Evolutionary conservation across 2,113 vertebrate species (phyloP), one percentile per base, ranked within the genome.

Genomic region (Anser cygnoides): DNA sequence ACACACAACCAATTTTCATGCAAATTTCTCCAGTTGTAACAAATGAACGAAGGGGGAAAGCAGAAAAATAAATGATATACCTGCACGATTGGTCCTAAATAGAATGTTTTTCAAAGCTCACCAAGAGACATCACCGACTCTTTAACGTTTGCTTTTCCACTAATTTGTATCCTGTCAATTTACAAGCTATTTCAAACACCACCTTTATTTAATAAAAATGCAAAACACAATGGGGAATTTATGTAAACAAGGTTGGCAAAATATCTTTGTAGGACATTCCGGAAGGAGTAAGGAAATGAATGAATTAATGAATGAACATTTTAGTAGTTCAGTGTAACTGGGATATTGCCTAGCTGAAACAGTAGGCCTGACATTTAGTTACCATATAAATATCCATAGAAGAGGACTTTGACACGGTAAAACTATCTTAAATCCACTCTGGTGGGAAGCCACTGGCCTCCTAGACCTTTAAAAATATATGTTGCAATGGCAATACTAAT

Each of bases 91-190:
- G 81, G 10, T 89, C 92, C 84, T 83, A 93, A 97, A 95, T 52
- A 76, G 78, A 96, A 95, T 57, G 74, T 66, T 91, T 94, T 87
- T 92, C 93, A 96, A 91, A 92, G 71, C 87, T 94, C 61, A 96
- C 67, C 81, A 85, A 91, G 58, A 95, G 66, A 85, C 84, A 96
- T 83, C 89, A 89, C 63, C 5, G 33, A 79, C 66, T 96, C 84
- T 63, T 92, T 58, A 95, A 87, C 57, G 5, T 87, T 90, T 92
- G 50, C 70, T 91, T 95, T 92, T 77, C 74, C n/a, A 52, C 90
- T 95, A 93, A 96, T 95, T 96, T 92, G 87, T 95, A 94, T 77
- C 91, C 77, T 95, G 91, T 80, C 93, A 94, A 91, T 96, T 96
- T 93, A 89, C 84, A 89, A 91, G 84, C 77, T 96, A 91, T 94